phyloP scores from a whole-genome alignment of 2,113 vertebrate genomes.

The Chaetodon trifascialis region DNA sequence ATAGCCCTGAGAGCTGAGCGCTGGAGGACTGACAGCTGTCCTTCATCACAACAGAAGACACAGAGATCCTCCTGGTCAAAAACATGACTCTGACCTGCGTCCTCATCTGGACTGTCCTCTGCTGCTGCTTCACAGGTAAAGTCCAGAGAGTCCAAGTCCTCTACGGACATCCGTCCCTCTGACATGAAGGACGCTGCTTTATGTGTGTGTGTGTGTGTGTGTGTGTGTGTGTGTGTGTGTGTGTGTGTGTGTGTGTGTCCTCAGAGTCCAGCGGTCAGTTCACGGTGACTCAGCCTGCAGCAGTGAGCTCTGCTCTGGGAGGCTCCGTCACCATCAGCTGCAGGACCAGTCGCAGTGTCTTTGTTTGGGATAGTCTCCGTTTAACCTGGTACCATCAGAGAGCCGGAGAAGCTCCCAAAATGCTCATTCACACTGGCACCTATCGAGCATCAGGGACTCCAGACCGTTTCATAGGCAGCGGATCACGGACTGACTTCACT shows the following conservation, averaged over 20 bases:
- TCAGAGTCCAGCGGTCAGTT: too few relatives aligned
- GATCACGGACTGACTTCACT: conserved; percentile 40
- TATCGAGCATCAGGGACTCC: not conserved
- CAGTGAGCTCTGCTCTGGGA: conserved; percentile 42
- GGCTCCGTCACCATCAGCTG: conserved; percentile 25
- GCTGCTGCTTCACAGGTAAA: conserved; percentile 65
- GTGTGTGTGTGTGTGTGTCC: too few relatives aligned
- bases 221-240: too few relatives aligned
- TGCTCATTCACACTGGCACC: rapidly evolving
- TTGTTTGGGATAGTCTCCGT: rapidly evolving
- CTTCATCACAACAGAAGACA: too few relatives aligned
- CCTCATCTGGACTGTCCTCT: conserved; percentile 44
- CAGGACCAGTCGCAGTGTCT: not conserved
- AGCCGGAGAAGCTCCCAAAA: conserved; percentile 31
- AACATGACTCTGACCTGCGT: too few relatives aligned
- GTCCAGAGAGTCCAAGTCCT: not conserved
- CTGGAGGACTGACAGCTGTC: too few relatives aligned
- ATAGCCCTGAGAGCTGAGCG: too few relatives aligned
- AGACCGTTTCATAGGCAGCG: conserved; percentile 33
- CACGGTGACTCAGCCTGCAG: conserved; percentile 24
- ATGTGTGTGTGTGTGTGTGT: too few relatives aligned
- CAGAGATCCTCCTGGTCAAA: not conserved
- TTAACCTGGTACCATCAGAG: conserved; percentile 42
- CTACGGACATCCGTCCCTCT: too few relatives aligned
- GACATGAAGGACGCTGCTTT: too few relatives aligned